Conservation (phyloP, 2,113 vertebrate genomes). For the Alouatta palliata region DNA sequence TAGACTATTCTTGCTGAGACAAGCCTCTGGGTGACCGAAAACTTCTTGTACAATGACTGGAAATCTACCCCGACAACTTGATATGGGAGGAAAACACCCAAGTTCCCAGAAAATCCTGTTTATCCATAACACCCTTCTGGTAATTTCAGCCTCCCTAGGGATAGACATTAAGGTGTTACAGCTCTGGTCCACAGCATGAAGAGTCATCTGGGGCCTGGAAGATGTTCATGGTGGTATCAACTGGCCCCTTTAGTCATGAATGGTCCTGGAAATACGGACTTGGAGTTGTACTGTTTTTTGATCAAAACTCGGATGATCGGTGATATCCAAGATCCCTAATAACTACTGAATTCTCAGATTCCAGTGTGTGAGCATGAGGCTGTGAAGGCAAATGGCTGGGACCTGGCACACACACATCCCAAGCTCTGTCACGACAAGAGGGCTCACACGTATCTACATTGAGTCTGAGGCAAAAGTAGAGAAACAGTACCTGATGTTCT, state of each 20-base stretch:
- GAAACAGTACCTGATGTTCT: neutral
- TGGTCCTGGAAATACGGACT: neutral
- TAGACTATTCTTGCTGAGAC: neutral
- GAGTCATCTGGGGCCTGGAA: neutral
- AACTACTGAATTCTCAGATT: neutral
- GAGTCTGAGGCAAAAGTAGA: neutral
- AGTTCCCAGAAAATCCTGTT: neutral
- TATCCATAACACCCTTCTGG: neutral
- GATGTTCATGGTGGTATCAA: neutral
- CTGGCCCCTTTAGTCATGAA: neutral
- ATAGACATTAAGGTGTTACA: neutral
- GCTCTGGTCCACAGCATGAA: neutral
- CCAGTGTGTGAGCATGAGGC: neutral
- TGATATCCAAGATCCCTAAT: neutral
- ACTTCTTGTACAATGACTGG: neutral
- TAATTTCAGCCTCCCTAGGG: neutral
- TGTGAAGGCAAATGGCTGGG: neutral
- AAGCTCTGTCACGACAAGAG: neutral
- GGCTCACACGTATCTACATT: neutral
- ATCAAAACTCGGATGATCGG: neutral
- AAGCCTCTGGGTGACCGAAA: neutral
- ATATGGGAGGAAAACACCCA: neutral
- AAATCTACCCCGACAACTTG: no score
- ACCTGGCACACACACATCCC: rapidly evolving
- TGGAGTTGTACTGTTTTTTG: neutral